Conservation (phyloP, 2,113 vertebrate species). For the Melanocharis versteri region DNA sequence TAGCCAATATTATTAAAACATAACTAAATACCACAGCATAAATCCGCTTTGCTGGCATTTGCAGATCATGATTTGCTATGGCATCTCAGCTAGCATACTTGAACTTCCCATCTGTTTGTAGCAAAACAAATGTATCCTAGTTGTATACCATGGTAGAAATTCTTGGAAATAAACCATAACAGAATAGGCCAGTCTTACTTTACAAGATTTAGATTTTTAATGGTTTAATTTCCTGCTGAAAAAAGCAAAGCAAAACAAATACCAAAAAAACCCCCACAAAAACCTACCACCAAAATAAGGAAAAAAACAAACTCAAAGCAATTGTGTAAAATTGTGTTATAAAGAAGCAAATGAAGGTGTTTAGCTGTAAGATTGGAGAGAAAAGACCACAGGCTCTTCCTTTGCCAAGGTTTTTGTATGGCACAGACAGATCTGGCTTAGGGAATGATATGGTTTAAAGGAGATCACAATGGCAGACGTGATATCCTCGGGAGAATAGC, state of each 20-base stretch:
- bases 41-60: constrained; percentile 35
- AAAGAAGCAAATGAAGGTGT: not conserved
- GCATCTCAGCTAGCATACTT: not conserved
- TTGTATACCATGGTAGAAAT: not conserved
- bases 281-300: not conserved
- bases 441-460: not conserved
- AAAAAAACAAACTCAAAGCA: not conserved
- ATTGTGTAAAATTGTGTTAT: not conserved
- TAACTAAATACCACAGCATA: constrained; percentile 42
- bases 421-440: not conserved
- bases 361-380: not conserved
- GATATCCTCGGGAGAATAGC: not conserved
- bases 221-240: not conserved
- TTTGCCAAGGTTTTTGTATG: not conserved
- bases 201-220: not conserved
- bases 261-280: not conserved
- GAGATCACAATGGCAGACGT: not conserved
- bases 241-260: not conserved
- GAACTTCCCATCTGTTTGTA: not conserved
- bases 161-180: not conserved
- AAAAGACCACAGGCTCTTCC: not conserved
- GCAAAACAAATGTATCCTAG: not conserved
- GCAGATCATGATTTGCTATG: constrained; percentile 23
- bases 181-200: not conserved
- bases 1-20: constrained; percentile 5